Evolutionary conservation across 2,888 invertebrate genomes (phyloP).

Genomic region (Lottia gigantea): DNA sequence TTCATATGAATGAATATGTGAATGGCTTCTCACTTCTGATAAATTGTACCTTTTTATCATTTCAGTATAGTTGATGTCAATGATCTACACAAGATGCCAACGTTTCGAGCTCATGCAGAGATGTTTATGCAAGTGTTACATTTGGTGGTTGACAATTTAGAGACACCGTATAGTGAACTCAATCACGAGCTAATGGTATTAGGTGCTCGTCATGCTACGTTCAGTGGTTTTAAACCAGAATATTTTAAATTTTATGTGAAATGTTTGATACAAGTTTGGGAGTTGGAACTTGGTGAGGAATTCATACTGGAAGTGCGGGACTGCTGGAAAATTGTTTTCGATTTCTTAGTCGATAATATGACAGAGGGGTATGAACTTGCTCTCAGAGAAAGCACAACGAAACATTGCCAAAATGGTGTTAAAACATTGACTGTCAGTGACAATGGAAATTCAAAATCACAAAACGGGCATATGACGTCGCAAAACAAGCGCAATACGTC

Average conservation of each 20-base stretch:
- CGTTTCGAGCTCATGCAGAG: constrained; percentile 46
- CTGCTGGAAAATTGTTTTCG: constrained; percentile 49
- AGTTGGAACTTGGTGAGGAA: constrained; percentile 57
- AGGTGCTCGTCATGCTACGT: constrained; percentile 58
- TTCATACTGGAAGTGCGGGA: constrained; percentile 56
- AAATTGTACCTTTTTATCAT: constrained; percentile 7
- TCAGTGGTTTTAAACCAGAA: constrained; percentile 47
- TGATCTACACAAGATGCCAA: constrained; percentile 34
- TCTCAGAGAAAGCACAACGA: constrained; percentile 13
- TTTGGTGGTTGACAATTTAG: constrained; percentile 48
- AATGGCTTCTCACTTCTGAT: no score
- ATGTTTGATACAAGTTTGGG: constrained; percentile 53
- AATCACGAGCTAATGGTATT: constrained; percentile 48
- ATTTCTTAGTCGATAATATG: constrained; percentile 46
- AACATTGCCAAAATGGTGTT: neutral
- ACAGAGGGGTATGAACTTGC: constrained; percentile 35
- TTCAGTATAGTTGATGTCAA: constrained; percentile 41
- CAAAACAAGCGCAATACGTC: neutral
- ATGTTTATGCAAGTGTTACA: constrained; percentile 53
- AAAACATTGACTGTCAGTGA: neutral
- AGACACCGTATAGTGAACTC: constrained; percentile 39
- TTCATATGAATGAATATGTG: no score
- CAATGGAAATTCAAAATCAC: neutral
- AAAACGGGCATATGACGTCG: neutral
- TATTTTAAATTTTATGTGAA: constrained; percentile 54